A percentile compares a stretch with the other conserved stretches of the same genome.
Evolutionary conservation across 2,888 invertebrate species (phyloP).

Genomic region (Cephalotes varians): DNA sequence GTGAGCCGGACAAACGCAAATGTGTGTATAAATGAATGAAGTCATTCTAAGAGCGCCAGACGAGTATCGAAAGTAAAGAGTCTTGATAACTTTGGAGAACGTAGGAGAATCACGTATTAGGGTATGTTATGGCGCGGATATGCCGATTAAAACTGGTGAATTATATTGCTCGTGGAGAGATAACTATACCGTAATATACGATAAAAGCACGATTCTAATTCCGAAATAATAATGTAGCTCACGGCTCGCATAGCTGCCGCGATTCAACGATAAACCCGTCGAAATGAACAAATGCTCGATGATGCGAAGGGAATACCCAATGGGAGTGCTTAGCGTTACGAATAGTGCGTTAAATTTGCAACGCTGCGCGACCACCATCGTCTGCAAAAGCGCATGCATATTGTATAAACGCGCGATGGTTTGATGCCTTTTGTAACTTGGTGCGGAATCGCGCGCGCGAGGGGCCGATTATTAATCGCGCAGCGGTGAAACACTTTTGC

Average conservation of each 20-base stretch:
- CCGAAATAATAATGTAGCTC: constrained; percentile 40
- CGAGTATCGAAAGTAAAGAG: constrained; percentile 21
- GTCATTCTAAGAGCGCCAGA: constrained; percentile 63
- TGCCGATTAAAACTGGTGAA: constrained; percentile 15
- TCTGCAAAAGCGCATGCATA: constrained; percentile 48
- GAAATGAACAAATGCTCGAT: constrained; percentile 52
- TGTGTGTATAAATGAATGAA: constrained; percentile 72
- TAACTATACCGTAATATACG: neutral
- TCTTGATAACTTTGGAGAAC: constrained; percentile 22
- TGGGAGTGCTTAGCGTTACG: constrained; percentile 52
- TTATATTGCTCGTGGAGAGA: neutral
- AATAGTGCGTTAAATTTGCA: constrained; percentile 48
- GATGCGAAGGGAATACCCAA: constrained; percentile 48
- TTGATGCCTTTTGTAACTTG: constrained; percentile 47
- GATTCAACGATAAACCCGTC: constrained; percentile 35
- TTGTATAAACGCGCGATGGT: constrained; percentile 50
- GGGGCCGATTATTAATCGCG: constrained; percentile 43
- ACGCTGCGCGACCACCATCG: constrained; percentile 17
- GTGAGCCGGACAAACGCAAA: constrained; percentile 56
- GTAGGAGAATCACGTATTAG: no score
- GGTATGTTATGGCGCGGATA: neutral
- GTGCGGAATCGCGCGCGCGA: constrained; percentile 28
- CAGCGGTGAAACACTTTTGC: constrained; percentile 16
- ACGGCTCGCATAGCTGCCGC: constrained; percentile 3
- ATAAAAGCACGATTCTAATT: constrained; percentile 36